A percentile compares a stretch with the other conserved stretches of the same genome.
Conservation (phyloP, 2,113 vertebrate genomes). For the Cricetomys ansorgei region DNA sequence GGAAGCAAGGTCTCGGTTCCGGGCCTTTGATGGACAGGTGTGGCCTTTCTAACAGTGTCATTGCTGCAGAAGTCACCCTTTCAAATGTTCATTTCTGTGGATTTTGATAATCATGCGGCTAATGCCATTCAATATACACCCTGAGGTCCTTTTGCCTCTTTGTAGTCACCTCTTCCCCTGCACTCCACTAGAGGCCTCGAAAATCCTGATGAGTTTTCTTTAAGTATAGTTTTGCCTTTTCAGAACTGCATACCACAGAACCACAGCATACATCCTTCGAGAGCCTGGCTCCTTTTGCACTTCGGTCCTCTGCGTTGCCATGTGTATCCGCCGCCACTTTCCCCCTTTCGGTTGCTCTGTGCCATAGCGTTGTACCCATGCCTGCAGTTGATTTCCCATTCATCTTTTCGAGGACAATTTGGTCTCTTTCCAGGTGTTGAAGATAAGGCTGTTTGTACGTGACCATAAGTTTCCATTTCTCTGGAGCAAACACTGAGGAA, state of each 20-base stretch:
- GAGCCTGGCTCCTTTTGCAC: not conserved
- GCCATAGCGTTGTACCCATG: not conserved
- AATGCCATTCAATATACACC: not conserved
- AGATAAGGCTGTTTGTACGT: not conserved
- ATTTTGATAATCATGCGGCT: not conserved
- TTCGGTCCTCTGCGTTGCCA: not conserved
- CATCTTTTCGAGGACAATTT: not conserved
- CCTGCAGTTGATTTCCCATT: not conserved
- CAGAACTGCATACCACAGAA: not conserved
- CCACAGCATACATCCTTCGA: not conserved
- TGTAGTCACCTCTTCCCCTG: not conserved
- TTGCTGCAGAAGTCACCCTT: not conserved
- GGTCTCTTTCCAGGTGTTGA: not conserved
- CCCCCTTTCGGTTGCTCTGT: not conserved
- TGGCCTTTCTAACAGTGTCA: not conserved
- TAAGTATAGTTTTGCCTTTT: not conserved
- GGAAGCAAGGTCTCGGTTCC: not conserved
- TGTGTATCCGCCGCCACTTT: not conserved
- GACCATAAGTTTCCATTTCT: conserved; percentile 25
- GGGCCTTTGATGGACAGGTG: not conserved
- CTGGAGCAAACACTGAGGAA: not conserved
- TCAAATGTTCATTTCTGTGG: not conserved
- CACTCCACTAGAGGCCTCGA: not conserved
- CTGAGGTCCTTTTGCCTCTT: not conserved
- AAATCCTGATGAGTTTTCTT: not conserved